Conservation (phyloP, 2,797 vertebrate species). For the Eulemur rubriventer region DNA sequence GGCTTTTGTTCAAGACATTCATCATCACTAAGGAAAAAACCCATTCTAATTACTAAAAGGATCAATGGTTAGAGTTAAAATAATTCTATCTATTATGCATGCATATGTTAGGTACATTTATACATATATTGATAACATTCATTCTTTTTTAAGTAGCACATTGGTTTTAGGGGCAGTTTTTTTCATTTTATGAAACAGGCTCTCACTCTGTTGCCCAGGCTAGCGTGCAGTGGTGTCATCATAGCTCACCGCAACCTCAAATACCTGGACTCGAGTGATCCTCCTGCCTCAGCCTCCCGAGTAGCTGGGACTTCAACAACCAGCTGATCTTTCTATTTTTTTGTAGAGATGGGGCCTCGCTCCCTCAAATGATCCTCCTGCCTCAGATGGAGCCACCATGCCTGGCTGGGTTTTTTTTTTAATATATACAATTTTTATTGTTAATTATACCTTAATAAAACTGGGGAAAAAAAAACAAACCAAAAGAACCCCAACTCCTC, state of each 20-base stretch:
- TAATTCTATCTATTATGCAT: not conserved
- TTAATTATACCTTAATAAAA: not conserved
- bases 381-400: no score
- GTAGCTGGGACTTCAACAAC: not conserved
- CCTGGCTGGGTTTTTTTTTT: not conserved
- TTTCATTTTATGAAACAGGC: not conserved
- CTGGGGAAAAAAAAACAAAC: not conserved
- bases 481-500: not conserved
- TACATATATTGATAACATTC: not conserved
- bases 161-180: not conserved
- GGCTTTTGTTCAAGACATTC: constrained; percentile 83
- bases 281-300: not conserved
- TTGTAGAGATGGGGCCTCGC: no score
- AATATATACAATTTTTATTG: not conserved
- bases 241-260: not conserved
- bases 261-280: not conserved
- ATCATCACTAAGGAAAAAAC: constrained; percentile 85
- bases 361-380: no score
- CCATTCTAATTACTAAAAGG: constrained; percentile 59
- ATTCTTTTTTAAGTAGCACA: not conserved
- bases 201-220: not conserved
- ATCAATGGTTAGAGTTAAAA: not conserved
- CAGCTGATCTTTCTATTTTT: no score
- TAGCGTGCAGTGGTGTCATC: not conserved
- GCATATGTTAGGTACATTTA: not conserved